A percentile compares a stretch with the other conserved stretches of the same genome.
These are phyloP conservation scores for Crotalus horridus DNA, from an alignment of 2,113 vertebrate species.

Conservation along the genomic window DNA sequence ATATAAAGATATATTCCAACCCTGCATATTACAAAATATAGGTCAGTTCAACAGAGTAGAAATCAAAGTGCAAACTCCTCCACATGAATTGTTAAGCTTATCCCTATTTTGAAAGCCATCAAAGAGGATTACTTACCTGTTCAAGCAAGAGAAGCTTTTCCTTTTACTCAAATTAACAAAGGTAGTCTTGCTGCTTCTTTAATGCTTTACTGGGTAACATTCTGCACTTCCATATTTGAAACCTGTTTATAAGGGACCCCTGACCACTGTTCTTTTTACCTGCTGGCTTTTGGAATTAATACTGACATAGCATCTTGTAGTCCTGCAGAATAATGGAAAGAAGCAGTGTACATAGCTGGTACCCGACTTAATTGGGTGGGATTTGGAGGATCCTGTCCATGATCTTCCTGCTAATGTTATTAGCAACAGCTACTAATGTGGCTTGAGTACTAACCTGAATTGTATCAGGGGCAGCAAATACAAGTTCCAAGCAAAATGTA, in stretches of 20 bases:
- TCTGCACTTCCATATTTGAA: slow-evolving; percentile 30
- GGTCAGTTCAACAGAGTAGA: slow-evolving; percentile 56
- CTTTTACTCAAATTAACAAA: slow-evolving; percentile 61
- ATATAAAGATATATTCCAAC: slow-evolving; percentile 37
- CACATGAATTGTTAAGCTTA: slow-evolving; percentile 62
- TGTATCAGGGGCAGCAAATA: not conserved
- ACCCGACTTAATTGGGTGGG: slow-evolving; percentile 28
- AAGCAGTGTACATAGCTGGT: not conserved
- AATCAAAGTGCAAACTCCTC: slow-evolving; percentile 53
- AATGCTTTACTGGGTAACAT: slow-evolving; percentile 39
- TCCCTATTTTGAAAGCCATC: slow-evolving; percentile 55
- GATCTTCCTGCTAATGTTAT: slow-evolving; percentile 31
- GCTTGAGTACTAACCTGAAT: slow-evolving; percentile 12
- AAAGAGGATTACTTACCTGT: slow-evolving; percentile 61
- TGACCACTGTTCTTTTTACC: slow-evolving; percentile 46
- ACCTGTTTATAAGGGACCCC: slow-evolving; percentile 36
- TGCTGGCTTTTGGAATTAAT: slow-evolving; percentile 15
- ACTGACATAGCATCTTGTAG: slow-evolving; percentile 20
- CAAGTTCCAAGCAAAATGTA: slow-evolving; percentile 36
- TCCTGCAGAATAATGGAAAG: slow-evolving; percentile 6
- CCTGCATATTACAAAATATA: slow-evolving; percentile 49
- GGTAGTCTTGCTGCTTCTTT: slow-evolving; percentile 43
- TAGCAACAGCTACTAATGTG: slow-evolving; percentile 25
- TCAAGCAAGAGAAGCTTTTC: slow-evolving; percentile 63
- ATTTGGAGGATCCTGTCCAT: slow-evolving; percentile 24